These are phyloP conservation scores for Sternarchorhynchus goeldii DNA, from an alignment of 2,797 vertebrate genomes.

Conservation along the genomic window DNA sequence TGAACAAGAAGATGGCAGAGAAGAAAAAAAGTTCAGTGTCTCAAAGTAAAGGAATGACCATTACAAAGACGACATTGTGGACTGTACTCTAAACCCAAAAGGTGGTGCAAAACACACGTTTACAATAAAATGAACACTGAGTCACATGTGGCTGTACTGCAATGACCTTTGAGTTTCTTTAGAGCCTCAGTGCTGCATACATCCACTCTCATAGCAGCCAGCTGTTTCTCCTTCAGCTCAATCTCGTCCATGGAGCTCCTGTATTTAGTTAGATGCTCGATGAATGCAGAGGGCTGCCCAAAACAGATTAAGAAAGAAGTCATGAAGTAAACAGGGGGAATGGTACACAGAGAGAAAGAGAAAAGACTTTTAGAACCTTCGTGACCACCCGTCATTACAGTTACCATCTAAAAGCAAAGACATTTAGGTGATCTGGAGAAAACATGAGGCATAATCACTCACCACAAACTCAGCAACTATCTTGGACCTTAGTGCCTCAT, in stretches of 20 bases:
- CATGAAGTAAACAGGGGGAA: neutral
- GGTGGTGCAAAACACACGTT: neutral
- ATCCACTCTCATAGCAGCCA: constrained; percentile 93
- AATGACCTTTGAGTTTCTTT: constrained; percentile 92
- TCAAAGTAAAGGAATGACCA: neutral
- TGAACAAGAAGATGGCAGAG: constrained; percentile 54
- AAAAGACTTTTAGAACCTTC: constrained; percentile 15
- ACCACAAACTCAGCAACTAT: constrained; percentile 98
- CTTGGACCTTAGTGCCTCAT: constrained; percentile 90
- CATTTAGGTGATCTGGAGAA: no score
- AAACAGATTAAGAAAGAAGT: constrained; percentile 58
- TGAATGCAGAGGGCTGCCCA: constrained; percentile 82
- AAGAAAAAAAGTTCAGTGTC: neutral
- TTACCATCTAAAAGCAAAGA: neutral
- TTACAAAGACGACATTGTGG: neutral
- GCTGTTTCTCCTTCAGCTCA: constrained; percentile 92
- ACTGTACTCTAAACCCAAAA: neutral
- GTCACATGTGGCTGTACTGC: neutral
- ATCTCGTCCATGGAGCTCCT: constrained; percentile 88
- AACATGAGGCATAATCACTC: constrained; percentile 62
- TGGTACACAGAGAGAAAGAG: constrained; percentile 1
- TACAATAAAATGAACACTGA: no score
- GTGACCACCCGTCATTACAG: neutral
- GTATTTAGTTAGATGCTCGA: constrained; percentile 86
- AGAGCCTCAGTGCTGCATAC: constrained; percentile 93